Conservation (phyloP, 2,888 invertebrate genomes). For the Drosophila prolongata region DNA sequence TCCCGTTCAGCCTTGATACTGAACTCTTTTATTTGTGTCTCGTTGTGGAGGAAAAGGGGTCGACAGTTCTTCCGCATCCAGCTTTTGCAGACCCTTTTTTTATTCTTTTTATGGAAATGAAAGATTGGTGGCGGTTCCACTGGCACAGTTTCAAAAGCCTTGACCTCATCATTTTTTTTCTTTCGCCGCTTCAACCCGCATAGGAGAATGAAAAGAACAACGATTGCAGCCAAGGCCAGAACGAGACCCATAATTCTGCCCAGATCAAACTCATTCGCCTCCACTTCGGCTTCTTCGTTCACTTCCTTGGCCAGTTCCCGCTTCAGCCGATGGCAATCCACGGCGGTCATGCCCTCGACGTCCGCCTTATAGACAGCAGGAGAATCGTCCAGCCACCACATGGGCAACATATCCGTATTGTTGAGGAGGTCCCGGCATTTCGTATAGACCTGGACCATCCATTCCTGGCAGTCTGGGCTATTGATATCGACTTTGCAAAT, state of each 20-base stretch:
- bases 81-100: conserved; percentile 10
- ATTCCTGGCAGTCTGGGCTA: conserved; percentile 51
- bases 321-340: conserved; percentile 59
- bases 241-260: conserved; percentile 23
- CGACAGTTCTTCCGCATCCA: conserved; percentile 58
- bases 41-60: conserved; percentile 61
- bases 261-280: neutral
- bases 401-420: conserved; percentile 4
- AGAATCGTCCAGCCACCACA: conserved; percentile 39
- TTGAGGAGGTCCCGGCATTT: conserved; percentile 47
- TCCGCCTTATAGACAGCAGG: conserved; percentile 54
- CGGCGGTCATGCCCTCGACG: conserved; percentile 50
- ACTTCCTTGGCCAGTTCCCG: conserved; percentile 40
- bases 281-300: neutral
- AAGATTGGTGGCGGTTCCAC: neutral
- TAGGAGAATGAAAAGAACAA: conserved; percentile 17
- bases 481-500: conserved; percentile 50
- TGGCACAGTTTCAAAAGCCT: neutral
- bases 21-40: conserved; percentile 35
- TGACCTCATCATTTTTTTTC: neutral
- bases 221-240: conserved; percentile 11
- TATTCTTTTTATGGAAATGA: neutral
- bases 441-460: conserved; percentile 59
- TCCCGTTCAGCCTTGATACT: conserved; percentile 23
- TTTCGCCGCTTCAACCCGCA: neutral